Evolutionary conservation across 2,888 invertebrate species (phyloP), one percentile per base, ranked within the genome.

Genomic region (Drosophila testacea): DNA sequence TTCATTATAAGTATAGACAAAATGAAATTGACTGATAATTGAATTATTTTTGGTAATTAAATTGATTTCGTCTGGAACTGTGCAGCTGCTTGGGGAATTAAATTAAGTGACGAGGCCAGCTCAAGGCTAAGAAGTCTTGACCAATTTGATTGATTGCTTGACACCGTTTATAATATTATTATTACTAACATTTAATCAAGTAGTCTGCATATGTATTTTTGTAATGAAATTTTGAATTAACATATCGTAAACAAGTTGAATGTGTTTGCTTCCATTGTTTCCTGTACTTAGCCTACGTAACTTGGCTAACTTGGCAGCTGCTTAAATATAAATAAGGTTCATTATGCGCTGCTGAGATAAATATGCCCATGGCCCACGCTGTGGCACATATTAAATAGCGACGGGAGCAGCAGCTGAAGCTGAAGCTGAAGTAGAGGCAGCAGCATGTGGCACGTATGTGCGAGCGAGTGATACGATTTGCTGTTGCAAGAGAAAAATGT

Each of bases 281-380:
- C 48, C 42, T 69, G 57, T 38, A 46, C 59, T 67, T 62, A 36
- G 30, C 38, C 22, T 13, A 7, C 57, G 61, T 65, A 65, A 62
- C 56, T 73, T 67, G 57, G 61, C 59, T 68, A 69, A 67, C 59
- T 72, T 68, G 59, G 66, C 75, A 71, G 71, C 72, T 73, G 77
- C 73, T 83, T 77, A 72, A 81, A 75, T 81, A 79, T 83, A 84
- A 87, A 87, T 77, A 81, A 79, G 73, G 42, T 77, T 75, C 81
- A 86, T 79, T 83, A 77, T 69, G 78, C 73, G 70, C 73, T 69
- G 77, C 77, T 78, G 77, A 65, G 71, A 68, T 78, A 80, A 74
- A 79, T 80, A 76, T 73, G 69, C 62, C 63, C 57, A 67, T 42
- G 67, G 39, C 59, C 59, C 59, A 67, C 47, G 71, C 60, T 72